Conservation (phyloP, 1,140 invertebrate species). For the Danaus plexippus region DNA sequence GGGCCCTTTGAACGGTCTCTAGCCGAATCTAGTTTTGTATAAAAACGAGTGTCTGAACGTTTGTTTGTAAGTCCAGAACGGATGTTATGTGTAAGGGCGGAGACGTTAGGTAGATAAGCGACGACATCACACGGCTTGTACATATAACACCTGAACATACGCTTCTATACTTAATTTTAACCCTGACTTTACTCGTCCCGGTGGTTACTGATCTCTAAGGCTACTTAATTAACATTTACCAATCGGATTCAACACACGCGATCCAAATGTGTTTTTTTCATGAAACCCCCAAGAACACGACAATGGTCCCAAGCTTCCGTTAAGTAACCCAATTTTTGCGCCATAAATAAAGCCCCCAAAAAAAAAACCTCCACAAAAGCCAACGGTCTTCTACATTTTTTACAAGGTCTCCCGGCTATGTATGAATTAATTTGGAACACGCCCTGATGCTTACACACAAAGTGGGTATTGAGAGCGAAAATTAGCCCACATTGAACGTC, state of each 20-base stretch:
- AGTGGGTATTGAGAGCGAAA: constrained; percentile 65
- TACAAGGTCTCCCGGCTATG: constrained; percentile 28
- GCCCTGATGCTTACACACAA: constrained; percentile 64
- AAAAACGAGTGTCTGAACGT: constrained; percentile 53
- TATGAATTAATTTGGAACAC: constrained; percentile 68
- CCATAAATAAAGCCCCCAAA: constrained; percentile 56
- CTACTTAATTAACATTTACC: no score
- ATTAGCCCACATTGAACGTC: constrained; percentile 61
- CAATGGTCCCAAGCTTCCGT: constrained; percentile 56
- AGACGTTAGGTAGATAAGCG: constrained; percentile 1
- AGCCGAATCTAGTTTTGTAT: constrained; percentile 56
- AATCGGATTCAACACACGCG: constrained; percentile 15
- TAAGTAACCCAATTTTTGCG: constrained; percentile 70
- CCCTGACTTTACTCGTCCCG: no score
- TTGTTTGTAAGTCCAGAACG: constrained; percentile 28
- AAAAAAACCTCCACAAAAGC: constrained; percentile 48
- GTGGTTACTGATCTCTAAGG: no score
- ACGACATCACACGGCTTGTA: neutral
- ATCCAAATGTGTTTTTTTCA: constrained; percentile 13
- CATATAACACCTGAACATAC: no score
- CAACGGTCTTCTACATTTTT: constrained; percentile 54
- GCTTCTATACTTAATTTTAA: no score
- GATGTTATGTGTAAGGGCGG: constrained; percentile 28
- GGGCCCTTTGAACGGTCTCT: constrained; percentile 38
- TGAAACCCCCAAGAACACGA: constrained; percentile 31